Evolutionary conservation across 30 jellyfish, hydroid and myxozoan genomes (phyloP), one percentile per base, ranked within the genome.

Genomic region (Aurelia aurita complex sp. Pacific): DNA sequence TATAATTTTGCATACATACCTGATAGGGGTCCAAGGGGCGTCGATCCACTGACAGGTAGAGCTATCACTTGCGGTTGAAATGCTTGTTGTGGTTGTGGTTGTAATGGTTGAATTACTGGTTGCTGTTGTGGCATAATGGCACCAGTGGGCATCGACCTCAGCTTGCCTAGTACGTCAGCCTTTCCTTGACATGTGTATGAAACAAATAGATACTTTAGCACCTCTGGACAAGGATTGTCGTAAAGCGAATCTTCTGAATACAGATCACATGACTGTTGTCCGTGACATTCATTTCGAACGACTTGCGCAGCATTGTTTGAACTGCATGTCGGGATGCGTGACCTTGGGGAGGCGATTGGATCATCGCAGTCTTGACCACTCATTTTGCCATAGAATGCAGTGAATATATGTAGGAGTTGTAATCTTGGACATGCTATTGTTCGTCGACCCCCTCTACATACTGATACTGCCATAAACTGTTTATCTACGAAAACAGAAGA

Each of bases 341-440:
- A 69, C 34, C 99, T 83, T 17, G 87, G 92, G 38, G 91, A 77
- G 33, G 70, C 83, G 55, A 94, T 82, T 32, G 99, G 97, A 36
- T 81, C 96, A 17, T 94, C 96, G 84, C 99, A 94, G 66, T 94
- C 99, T 69, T 94, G 99, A 5, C 99, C 99, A 72, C 97, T 94
- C 85, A 94, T 86, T 77, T 94, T 94, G 38, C 99, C 99, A 63
- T 94, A 94, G 70, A 94, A 94, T 3, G 99, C 99, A 34, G 97
- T 94, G 92, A 84, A 94, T 13, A 94, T 75, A 68, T 94, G 99
- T 14, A 94, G 71, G 3, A 94, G 92, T 79, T 89, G 84, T 63
- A 75, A 69, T 15, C 61, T 69, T 17, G 99, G 99, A 73, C 99
- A 94, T 0, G 91, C 96, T 38, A 94, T 94, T 34, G 97, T 77